Conservation (phyloP, 2,797 vertebrate species). For the Enteromius radiatus region DNA sequence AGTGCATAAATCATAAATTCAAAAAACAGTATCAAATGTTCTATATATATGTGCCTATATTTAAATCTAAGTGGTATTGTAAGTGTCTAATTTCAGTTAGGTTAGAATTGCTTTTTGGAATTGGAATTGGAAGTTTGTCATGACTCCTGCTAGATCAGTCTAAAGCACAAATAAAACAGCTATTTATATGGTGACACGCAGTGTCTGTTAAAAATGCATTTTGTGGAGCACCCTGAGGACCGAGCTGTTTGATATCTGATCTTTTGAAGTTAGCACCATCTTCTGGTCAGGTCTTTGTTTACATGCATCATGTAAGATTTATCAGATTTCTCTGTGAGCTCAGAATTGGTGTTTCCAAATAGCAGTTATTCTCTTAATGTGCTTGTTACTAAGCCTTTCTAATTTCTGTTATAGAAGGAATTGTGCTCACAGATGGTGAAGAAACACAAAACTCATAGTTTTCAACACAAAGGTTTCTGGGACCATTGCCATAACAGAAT, state of each 20-base stretch:
- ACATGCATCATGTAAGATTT: constrained; percentile 24
- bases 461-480: constrained; percentile 68
- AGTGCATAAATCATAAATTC: not conserved
- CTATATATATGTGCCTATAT: not conserved
- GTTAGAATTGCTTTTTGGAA: not conserved
- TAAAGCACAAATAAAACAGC: not conserved
- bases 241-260: not conserved
- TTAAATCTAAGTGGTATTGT: not conserved
- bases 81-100: not conserved
- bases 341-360: constrained; percentile 31
- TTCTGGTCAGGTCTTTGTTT: constrained; percentile 58
- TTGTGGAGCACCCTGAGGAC: constrained; percentile 13
- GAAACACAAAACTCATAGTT: constrained; percentile 52
- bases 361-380: constrained; percentile 39
- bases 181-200: not conserved
- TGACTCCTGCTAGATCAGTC: not conserved
- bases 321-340: not conserved
- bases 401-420: not conserved
- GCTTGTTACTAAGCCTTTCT: constrained; percentile 17
- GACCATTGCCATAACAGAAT: constrained; percentile 62
- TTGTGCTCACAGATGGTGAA: constrained; percentile 18
- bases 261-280: constrained; percentile 61
- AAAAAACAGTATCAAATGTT: not conserved
- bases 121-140: not conserved
- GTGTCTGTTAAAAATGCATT: not conserved